Evolutionary conservation across 2,797 vertebrate species (phyloP).

Genomic region (Gallirallus australis): DNA sequence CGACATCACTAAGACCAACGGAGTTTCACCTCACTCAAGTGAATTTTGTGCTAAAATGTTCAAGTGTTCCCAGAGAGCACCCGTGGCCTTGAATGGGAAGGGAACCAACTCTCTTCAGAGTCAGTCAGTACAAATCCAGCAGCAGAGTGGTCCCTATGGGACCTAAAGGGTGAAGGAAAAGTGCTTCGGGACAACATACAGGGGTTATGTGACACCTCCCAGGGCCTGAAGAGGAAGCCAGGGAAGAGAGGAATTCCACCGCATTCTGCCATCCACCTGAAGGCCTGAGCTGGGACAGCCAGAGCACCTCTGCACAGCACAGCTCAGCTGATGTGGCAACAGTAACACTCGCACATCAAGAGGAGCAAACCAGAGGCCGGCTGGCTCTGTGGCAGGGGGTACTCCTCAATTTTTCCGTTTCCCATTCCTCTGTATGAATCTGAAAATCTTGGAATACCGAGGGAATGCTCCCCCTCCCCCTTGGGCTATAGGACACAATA

Average conservation of each 20-base stretch:
- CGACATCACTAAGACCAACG: accelerated
- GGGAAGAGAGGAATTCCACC: not conserved
- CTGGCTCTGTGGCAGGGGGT: not conserved
- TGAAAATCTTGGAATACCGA: not conserved
- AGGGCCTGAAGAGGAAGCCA: not conserved
- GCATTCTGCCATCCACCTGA: not conserved
- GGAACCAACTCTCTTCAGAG: not conserved
- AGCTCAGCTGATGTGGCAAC: not conserved
- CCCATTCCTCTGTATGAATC: not conserved
- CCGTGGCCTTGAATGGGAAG: not conserved
- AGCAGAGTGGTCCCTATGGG: not conserved
- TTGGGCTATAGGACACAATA: not conserved
- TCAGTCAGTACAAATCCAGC: not conserved
- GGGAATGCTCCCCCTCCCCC: not conserved
- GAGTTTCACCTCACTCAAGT: not conserved
- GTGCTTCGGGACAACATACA: not conserved
- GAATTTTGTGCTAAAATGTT: not conserved
- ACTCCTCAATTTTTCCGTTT: not conserved
- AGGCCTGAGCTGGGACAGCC: accelerated
- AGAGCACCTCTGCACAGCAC: not conserved
- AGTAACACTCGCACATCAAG: not conserved
- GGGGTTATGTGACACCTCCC: not conserved
- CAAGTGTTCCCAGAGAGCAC: not conserved
- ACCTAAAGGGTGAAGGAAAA: not conserved
- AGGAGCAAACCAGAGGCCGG: not conserved